Conservation (phyloP, 1,140 invertebrate species). For the Hyles vespertilio region DNA sequence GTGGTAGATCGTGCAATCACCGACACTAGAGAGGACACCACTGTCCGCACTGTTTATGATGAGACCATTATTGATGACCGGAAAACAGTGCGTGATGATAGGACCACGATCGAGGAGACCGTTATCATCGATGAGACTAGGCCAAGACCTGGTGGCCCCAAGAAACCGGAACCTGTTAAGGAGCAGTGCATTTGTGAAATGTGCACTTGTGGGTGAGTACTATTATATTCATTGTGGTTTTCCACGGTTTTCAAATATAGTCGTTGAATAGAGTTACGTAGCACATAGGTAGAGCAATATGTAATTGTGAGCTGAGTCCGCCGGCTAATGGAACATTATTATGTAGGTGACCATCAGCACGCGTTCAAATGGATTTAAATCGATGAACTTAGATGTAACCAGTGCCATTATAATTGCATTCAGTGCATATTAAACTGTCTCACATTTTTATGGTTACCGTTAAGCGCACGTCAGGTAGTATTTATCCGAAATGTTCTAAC, state of each 20-base stretch:
- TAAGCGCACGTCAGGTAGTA: too few relatives aligned
- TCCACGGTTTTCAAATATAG: too few relatives aligned
- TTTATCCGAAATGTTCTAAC: too few relatives aligned
- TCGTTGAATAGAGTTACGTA: too few relatives aligned
- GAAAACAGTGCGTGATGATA: conserved; percentile 67
- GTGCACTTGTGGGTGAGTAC: conserved; percentile 92
- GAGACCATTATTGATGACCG: conserved; percentile 65
- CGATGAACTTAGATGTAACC: too few relatives aligned
- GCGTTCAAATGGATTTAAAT: too few relatives aligned
- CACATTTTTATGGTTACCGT: too few relatives aligned
- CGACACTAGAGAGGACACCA: conserved; percentile 55
- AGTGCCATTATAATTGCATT: too few relatives aligned
- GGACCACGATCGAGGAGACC: conserved; percentile 48
- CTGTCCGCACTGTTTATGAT: conserved; percentile 65
- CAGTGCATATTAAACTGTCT: too few relatives aligned
- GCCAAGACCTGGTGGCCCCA: conserved; percentile 58
- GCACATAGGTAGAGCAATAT: neutral
- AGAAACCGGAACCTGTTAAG: conserved; percentile 75
- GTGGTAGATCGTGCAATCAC: conserved; percentile 70
- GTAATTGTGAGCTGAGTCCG: neutral
- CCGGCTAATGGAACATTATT: neutral
- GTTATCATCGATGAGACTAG: conserved; percentile 51
- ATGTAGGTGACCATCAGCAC: conserved; percentile 3
- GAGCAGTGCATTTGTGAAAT: conserved; percentile 93
- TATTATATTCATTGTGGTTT: neutral